These are phyloP conservation scores for Melanargia galathea DNA, from an alignment of 2,888 invertebrate genomes.

Conservation along the genomic window DNA sequence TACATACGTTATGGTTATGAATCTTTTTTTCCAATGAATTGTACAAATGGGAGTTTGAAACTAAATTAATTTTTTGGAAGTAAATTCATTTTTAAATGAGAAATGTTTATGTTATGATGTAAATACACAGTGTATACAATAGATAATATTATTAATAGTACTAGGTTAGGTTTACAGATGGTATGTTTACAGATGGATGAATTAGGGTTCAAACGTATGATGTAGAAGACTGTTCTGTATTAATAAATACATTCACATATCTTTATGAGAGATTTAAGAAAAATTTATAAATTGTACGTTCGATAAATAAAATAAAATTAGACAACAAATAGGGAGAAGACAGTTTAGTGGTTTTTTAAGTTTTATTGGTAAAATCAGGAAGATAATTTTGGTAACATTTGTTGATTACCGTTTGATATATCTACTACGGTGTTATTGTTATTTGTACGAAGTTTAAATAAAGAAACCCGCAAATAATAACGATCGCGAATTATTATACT, in stretches of 20 bases:
- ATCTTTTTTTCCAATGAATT: too few relatives aligned
- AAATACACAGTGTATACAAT: too few relatives aligned
- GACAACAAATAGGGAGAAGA: neutral
- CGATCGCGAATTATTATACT: too few relatives aligned
- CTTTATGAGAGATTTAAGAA: neutral
- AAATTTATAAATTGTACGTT: neutral
- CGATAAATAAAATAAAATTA: neutral
- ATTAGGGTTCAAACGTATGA: neutral
- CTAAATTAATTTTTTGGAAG: too few relatives aligned
- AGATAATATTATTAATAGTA: too few relatives aligned
- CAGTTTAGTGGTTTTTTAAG: neutral
- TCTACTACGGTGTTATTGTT: too few relatives aligned
- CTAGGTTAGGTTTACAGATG: neutral
- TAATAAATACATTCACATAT: neutral
- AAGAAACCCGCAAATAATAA: too few relatives aligned
- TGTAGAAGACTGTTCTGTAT: neutral
- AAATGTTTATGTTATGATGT: too few relatives aligned
- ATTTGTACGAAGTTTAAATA: too few relatives aligned
- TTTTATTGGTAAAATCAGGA: constrained; percentile 3
- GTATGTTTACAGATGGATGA: neutral
- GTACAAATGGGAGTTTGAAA: too few relatives aligned
- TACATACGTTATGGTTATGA: too few relatives aligned
- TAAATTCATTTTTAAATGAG: too few relatives aligned
- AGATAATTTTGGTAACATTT: neutral
- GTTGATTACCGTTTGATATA: constrained; percentile 7